A percentile compares a stretch with the other conserved stretches of the same genome.
Conservation (phyloP, 2,113 vertebrate species). For the Indri indri region DNA sequence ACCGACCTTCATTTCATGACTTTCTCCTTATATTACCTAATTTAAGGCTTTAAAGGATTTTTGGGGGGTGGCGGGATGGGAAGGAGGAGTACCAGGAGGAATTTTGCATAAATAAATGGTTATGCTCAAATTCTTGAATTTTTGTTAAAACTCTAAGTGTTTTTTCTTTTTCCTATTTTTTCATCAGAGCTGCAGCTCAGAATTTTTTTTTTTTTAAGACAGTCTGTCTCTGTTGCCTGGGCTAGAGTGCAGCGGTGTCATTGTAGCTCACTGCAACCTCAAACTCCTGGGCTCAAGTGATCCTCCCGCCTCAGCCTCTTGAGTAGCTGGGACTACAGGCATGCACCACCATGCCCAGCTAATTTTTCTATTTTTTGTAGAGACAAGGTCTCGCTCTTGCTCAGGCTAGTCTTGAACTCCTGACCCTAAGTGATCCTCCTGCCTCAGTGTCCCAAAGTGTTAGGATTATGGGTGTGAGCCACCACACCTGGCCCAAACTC, state of each 20-base stretch:
- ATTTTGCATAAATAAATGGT: conserved; percentile 12
- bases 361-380: neutral
- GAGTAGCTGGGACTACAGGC: too few species aligned
- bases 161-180: too few species aligned
- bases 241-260: too few species aligned
- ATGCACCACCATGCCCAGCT: neutral
- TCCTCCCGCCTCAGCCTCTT: too few species aligned
- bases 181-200: too few species aligned
- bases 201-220: too few species aligned
- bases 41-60: neutral
- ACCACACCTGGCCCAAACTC: neutral
- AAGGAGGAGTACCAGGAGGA: neutral
- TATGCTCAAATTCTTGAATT: neutral
- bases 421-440: neutral
- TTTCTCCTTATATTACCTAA: neutral
- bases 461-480: neutral
- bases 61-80: neutral
- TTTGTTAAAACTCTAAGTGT: neutral
- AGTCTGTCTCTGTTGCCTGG: neutral
- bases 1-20: neutral
- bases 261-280: too few species aligned
- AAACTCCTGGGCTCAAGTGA: too few species aligned
- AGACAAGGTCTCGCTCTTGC: neutral
- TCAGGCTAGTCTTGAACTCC: neutral
- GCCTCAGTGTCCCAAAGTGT: neutral